Conservation (phyloP, 1,140 invertebrate genomes). For the Linepithema humile region DNA sequence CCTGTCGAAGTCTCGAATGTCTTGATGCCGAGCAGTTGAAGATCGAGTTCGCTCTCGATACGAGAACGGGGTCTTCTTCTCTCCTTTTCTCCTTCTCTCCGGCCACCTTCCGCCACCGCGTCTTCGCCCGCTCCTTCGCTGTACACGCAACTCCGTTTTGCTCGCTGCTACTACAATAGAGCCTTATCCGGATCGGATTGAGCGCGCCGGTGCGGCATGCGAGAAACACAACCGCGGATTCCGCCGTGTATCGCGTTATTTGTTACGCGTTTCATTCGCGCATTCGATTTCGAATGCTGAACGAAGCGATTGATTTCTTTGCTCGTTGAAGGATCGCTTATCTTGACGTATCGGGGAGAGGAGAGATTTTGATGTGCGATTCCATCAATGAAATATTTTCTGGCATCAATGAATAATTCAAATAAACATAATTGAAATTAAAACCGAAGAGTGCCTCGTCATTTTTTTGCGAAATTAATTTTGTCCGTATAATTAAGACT, state of each 20-base stretch:
- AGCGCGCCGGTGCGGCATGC: background rate
- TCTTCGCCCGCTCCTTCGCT: background rate
- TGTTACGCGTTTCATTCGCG: background rate
- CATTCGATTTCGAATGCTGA: slow-evolving; percentile 9
- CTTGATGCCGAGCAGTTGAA: slow-evolving; percentile 81
- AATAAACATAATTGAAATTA: slow-evolving; percentile 8
- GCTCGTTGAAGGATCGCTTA: too few relatives aligned
- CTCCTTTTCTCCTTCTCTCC: slow-evolving; percentile 49
- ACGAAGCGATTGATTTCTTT: background rate
- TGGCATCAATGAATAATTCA: too few relatives aligned
- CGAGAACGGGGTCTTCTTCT: slow-evolving; percentile 59
- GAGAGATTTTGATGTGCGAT: too few relatives aligned
- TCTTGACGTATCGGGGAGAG: background rate
- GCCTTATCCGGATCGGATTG: background rate
- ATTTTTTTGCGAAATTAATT: background rate
- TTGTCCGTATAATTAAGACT: too few relatives aligned
- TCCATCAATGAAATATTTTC: too few relatives aligned
- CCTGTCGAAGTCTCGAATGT: slow-evolving; percentile 82
- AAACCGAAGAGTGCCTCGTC: background rate
- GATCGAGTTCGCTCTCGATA: slow-evolving; percentile 80
- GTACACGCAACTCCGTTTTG: background rate
- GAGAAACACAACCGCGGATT: background rate
- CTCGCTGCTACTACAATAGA: slow-evolving; percentile 44
- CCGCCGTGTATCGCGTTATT: background rate
- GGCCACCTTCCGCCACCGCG: background rate